Conservation (phyloP, 2,888 invertebrate species). For the Strigamia crassipes region DNA sequence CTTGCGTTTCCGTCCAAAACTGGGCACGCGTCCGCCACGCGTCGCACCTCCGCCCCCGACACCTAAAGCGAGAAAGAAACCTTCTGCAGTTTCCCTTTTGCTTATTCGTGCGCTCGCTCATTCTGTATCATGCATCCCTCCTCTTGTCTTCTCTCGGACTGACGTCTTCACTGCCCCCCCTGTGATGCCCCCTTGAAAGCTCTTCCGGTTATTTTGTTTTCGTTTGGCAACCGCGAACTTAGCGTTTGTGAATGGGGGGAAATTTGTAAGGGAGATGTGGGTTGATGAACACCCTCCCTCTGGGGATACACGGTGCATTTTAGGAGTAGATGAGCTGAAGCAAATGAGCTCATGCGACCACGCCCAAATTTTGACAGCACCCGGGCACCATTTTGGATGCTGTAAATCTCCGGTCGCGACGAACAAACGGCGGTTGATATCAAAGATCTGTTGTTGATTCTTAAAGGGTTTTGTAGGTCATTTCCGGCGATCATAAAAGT, state of each 20-base stretch:
- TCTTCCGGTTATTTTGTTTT: slow-evolving; percentile 26
- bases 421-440: not conserved
- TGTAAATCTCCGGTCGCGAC: not conserved
- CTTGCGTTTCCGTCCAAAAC: slow-evolving; percentile 20
- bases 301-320: not conserved
- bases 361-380: not conserved
- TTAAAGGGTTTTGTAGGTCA: slow-evolving; percentile 1
- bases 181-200: slow-evolving; percentile 1
- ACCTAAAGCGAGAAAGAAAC: slow-evolving; percentile 23
- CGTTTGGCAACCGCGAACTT: slow-evolving; percentile 12
- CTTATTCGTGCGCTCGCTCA: not conserved
- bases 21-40: slow-evolving; percentile 22
- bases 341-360: slow-evolving; percentile 10
- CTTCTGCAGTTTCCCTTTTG: not conserved
- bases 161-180: not conserved
- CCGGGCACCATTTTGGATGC: not conserved
- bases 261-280: slow-evolving; percentile 30
- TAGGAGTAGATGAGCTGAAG: slow-evolving; percentile 12
- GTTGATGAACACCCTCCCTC: slow-evolving; percentile 16
- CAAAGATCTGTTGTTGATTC: not conserved
- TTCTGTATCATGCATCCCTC: not conserved
- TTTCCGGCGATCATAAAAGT: not conserved
- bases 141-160: not conserved
- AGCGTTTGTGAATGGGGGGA: not conserved
- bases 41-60: slow-evolving; percentile 25